Evolutionary conservation across 2,797 vertebrate genomes (phyloP).

Genomic region (Remorina albescens): DNA sequence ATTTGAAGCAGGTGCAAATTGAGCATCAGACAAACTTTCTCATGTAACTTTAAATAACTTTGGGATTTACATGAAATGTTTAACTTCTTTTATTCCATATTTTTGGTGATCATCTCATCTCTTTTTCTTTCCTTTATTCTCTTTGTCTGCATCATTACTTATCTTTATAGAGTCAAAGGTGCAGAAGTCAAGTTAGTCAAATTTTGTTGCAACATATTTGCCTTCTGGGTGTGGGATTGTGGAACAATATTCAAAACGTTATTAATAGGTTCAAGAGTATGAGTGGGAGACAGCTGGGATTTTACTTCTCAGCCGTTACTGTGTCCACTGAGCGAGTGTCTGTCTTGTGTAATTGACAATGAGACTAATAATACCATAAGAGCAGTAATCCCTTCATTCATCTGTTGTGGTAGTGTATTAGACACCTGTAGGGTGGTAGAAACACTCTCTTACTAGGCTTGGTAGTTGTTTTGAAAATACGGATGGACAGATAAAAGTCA

Average conservation of each 20-base stretch:
- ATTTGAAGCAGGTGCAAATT: constrained; percentile 71
- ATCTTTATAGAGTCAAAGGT: not conserved
- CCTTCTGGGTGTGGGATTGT: constrained; percentile 49
- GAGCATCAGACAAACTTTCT: constrained; percentile 33
- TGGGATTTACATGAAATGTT: constrained; percentile 7
- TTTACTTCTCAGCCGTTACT: constrained; percentile 26
- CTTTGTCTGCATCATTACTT: not conserved
- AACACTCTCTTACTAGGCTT: constrained; percentile 5
- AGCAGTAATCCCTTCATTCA: constrained; percentile 50
- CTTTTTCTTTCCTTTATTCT: not conserved
- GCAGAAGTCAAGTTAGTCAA: constrained; percentile 4
- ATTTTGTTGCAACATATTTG: constrained; percentile 45
- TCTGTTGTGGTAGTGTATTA: constrained; percentile 34
- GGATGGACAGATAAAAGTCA: constrained; percentile 3
- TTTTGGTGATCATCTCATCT: not conserved
- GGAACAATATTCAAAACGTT: constrained; percentile 20
- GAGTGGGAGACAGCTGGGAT: constrained; percentile 4
- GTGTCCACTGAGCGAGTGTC: constrained; percentile 37
- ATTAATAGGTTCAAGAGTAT: constrained; percentile 10
- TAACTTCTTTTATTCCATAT: not conserved
- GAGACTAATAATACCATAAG: constrained; percentile 10
- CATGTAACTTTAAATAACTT: constrained; percentile 40
- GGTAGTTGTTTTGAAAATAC: constrained; percentile 22
- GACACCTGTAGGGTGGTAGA: constrained; percentile 36
- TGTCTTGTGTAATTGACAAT: constrained; percentile 36